Evolutionary conservation across 2,888 invertebrate genomes (phyloP).

Genomic region (Brenthis daphne): DNA sequence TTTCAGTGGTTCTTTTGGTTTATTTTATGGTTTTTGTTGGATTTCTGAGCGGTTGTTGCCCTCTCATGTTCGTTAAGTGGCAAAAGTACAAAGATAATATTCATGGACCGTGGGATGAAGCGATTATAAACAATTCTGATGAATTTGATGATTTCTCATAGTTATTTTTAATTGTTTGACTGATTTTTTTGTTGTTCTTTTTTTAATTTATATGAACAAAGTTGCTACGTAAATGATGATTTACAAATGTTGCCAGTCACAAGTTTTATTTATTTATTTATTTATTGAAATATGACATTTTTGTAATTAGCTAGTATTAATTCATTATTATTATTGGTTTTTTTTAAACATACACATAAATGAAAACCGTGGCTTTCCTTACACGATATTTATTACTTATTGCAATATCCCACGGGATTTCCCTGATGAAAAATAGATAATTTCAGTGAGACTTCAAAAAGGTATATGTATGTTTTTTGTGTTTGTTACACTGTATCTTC

Average conservation of each 20-base stretch:
- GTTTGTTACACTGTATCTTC: no score
- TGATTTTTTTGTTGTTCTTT: conserved; percentile 13
- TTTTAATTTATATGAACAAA: not conserved
- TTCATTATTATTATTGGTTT: no score
- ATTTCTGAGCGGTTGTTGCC: conserved; percentile 88
- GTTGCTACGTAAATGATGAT: no score
- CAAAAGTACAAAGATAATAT: conserved; percentile 94
- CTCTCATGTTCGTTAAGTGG: conserved; percentile 88
- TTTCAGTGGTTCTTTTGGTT: conserved; percentile 82
- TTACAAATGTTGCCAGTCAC: not conserved
- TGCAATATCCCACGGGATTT: no score
- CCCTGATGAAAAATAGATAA: no score
- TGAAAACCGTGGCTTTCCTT: no score
- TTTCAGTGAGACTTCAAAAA: no score
- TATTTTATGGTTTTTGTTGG: conserved; percentile 83
- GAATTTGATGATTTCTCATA: conserved; percentile 68
- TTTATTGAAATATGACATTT: not conserved
- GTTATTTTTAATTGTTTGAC: conserved; percentile 28
- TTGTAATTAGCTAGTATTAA: not conserved
- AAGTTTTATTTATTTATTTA: not conserved
- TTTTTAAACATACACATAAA: no score
- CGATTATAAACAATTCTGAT: conserved; percentile 86
- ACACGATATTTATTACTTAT: no score
- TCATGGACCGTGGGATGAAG: conserved; percentile 99
- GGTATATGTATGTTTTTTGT: no score